Conservation (phyloP, 2,113 vertebrate species). For the Anolis sagrei region DNA sequence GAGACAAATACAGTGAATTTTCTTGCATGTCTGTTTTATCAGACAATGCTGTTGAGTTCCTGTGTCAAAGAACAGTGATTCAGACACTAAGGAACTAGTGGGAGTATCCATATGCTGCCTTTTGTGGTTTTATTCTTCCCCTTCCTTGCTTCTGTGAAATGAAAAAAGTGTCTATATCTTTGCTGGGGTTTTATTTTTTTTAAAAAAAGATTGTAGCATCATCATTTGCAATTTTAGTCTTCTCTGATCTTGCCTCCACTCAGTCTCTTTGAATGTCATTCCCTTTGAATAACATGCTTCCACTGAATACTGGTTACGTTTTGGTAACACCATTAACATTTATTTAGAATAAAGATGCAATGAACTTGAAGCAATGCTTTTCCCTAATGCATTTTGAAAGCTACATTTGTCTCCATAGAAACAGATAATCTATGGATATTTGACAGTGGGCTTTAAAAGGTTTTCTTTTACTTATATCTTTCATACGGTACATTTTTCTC, state of each 20-base stretch:
- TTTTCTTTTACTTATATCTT: neutral
- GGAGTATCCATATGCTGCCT: constrained; percentile 5
- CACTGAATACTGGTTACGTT: constrained; percentile 39
- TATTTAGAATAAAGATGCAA: constrained; percentile 52
- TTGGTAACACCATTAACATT: constrained; percentile 47
- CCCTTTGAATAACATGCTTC: neutral
- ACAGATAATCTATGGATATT: constrained; percentile 68
- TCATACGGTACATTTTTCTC: neutral
- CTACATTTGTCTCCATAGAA: constrained; percentile 69
- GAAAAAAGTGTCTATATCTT: neutral
- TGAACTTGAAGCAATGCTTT: constrained; percentile 51
- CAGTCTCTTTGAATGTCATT: neutral
- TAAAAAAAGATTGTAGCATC: constrained; percentile 4
- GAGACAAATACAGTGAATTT: neutral
- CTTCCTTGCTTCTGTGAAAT: neutral
- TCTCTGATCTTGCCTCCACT: neutral
- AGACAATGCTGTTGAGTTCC: constrained; percentile 15
- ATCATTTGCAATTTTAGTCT: neutral
- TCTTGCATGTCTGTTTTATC: neutral
- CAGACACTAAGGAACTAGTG: neutral
- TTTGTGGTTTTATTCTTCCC: constrained; percentile 24
- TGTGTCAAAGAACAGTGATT: neutral
- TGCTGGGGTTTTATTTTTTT: neutral
- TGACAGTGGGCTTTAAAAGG: constrained; percentile 28
- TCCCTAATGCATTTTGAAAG: constrained; percentile 43